Conservation (phyloP, 1,140 invertebrate genomes). For the Ditylenchus dipsaci region DNA sequence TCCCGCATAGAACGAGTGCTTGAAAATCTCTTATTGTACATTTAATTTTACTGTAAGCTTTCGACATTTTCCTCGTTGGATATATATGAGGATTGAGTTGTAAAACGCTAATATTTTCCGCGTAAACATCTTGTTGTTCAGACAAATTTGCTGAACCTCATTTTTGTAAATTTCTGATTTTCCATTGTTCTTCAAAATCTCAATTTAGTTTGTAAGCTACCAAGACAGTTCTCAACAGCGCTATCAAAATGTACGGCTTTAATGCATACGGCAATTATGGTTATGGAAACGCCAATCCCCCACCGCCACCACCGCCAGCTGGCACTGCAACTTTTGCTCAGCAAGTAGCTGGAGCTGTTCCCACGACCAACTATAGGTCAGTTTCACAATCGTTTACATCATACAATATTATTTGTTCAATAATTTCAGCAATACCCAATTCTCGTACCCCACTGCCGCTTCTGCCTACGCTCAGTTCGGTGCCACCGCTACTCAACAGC, state of each 20-base stretch:
- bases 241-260: not conserved
- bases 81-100: too few species aligned
- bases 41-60: too few species aligned
- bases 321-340: not conserved
- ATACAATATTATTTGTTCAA: not conserved
- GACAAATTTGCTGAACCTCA: too few species aligned
- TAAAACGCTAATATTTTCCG: too few species aligned
- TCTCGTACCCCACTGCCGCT: slow-evolving; percentile 22
- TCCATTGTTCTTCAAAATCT: too few species aligned
- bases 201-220: too few species aligned
- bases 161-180: too few species aligned
- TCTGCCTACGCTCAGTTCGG: slow-evolving; percentile 30
- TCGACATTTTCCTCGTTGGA: too few species aligned
- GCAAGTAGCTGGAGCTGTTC: not conserved
- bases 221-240: not conserved
- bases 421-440: slow-evolving; percentile 14
- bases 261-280: not conserved
- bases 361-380: not conserved
- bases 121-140: too few species aligned
- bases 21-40: too few species aligned
- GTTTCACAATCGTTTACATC: slow-evolving; percentile 1
- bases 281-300: not conserved
- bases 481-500: slow-evolving; percentile 22
- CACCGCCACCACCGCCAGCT: not conserved
- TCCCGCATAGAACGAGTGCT: too few species aligned